These are phyloP conservation scores for Aphelocoma coerulescens DNA, from an alignment of 2,113 vertebrate species.

Conservation along the genomic window DNA sequence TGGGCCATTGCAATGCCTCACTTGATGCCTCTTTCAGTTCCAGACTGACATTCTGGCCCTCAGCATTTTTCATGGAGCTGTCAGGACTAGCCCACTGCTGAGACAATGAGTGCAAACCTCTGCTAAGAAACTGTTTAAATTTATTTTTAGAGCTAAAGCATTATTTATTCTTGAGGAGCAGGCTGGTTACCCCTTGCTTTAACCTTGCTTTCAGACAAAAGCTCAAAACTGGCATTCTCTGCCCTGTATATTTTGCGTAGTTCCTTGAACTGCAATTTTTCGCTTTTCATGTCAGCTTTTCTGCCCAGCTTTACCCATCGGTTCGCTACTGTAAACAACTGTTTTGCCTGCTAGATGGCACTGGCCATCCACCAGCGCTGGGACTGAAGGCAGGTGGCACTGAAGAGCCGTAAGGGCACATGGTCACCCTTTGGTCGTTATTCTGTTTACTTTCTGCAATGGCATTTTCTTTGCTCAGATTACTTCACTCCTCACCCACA, in stretches of 20 bases:
- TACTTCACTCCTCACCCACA: constrained; percentile 1
- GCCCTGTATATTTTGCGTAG: not conserved
- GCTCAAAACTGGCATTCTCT: not conserved
- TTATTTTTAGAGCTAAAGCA: not conserved
- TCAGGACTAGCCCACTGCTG: not conserved
- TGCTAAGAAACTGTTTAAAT: not conserved
- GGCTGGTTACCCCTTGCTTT: not conserved
- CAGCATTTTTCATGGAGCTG: not conserved
- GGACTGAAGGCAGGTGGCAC: constrained; percentile 49
- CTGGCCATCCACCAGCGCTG: constrained; percentile 47
- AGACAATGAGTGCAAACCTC: not conserved
- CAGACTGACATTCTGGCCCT: not conserved
- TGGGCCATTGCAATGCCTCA: not conserved
- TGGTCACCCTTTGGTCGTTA: constrained; percentile 6
- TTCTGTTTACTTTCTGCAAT: constrained; percentile 44
- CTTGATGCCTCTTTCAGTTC: not conserved
- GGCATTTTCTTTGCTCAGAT: constrained; percentile 46
- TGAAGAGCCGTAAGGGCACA: constrained; percentile 34
- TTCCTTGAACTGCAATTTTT: not conserved
- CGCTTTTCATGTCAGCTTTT: not conserved
- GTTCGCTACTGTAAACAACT: constrained; percentile 26
- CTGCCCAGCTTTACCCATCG: not conserved
- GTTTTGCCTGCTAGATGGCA: constrained; percentile 64
- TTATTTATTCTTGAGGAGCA: not conserved
- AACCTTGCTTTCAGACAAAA: not conserved